A percentile compares a stretch with the other conserved stretches of the same genome.
These are phyloP conservation scores for Sinella curviseta DNA, from an alignment of 1,140 invertebrate species.

Conservation along the genomic window DNA sequence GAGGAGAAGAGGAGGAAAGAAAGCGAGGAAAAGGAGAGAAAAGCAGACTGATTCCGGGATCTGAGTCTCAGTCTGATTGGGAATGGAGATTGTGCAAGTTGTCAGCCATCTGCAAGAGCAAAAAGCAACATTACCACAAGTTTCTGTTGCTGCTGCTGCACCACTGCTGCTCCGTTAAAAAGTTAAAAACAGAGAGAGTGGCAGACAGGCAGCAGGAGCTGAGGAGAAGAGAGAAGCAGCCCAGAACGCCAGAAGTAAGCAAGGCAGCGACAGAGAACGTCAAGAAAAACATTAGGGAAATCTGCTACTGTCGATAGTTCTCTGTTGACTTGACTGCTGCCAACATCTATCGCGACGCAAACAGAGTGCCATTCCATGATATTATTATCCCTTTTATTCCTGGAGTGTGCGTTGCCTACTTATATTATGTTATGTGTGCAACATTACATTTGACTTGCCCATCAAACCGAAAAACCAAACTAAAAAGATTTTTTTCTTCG, in stretches of 20 bases:
- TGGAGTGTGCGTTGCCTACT: background rate
- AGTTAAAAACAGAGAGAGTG: too few relatives aligned
- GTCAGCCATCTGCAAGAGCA: conserved; percentile 4
- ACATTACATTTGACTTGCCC: background rate
- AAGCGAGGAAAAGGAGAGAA: conserved; percentile 1
- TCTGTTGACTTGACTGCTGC: background rate
- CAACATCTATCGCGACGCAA: background rate
- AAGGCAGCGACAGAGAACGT: conserved; percentile 3
- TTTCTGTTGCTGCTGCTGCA: too few relatives aligned
- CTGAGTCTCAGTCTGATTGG: conserved; percentile 20
- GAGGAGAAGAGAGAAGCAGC: too few relatives aligned
- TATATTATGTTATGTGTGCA: too few relatives aligned
- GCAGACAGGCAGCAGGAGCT: too few relatives aligned
- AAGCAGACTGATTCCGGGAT: background rate
- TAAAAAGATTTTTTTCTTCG: background rate
- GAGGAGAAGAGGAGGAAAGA: too few relatives aligned
- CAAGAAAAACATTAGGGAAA: conserved; percentile 22
- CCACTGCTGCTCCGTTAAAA: too few relatives aligned
- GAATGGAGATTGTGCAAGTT: conserved; percentile 21
- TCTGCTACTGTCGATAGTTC: conserved; percentile 16
- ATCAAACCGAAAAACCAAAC: background rate
- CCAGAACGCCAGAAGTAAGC: too few relatives aligned
- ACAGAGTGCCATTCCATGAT: background rate
- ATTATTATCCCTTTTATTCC: background rate
- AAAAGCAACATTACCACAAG: background rate